Conservation (phyloP, 2,113 vertebrate species). For the Probosciger aterrimus region DNA sequence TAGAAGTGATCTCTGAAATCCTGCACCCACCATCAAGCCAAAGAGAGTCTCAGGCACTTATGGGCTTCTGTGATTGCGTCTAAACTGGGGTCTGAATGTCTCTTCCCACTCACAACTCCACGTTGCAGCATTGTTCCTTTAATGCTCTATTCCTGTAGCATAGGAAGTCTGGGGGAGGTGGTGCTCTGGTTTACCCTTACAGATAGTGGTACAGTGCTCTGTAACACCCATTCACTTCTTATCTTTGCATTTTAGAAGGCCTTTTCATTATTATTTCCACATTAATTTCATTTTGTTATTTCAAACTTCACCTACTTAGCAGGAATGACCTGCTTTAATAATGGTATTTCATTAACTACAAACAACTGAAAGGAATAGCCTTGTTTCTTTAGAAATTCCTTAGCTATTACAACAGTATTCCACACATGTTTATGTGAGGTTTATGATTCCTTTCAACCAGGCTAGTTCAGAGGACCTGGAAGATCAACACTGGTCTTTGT, state of each 20-base stretch:
- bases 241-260: not conserved
- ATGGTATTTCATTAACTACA: not conserved
- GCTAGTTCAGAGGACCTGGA: not conserved
- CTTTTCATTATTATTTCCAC: not conserved
- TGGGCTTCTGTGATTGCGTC: not conserved
- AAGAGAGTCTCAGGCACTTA: not conserved
- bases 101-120: not conserved
- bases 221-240: not conserved
- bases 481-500: not conserved
- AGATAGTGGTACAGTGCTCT: not conserved
- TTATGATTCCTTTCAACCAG: not conserved
- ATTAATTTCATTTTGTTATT: not conserved
- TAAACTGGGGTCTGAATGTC: not conserved
- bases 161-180: not conserved
- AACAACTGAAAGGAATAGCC: not conserved
- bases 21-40: not conserved
- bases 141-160: fast-evolving
- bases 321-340: not conserved
- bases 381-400: not conserved
- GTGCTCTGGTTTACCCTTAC: not conserved
- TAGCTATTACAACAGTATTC: not conserved
- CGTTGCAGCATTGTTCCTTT: not conserved
- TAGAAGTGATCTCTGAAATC: not conserved
- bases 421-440: not conserved
- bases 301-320: not conserved